A percentile compares a stretch with the other conserved stretches of the same genome.
Conservation (phyloP, 2,797 vertebrate species). For the Botia kubotai region DNA sequence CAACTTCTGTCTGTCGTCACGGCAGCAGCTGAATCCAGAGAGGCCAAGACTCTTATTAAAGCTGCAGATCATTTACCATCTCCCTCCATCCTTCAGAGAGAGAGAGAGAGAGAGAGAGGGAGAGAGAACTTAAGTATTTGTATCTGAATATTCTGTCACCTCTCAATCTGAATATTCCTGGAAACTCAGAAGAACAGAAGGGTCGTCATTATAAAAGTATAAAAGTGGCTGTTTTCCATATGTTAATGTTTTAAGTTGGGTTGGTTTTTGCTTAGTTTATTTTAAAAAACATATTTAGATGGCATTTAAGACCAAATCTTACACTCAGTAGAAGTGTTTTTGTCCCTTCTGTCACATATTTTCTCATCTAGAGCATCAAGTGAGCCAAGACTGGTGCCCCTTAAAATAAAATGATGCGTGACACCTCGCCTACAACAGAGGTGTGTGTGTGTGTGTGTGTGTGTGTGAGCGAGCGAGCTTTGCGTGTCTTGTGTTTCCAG, state of each 20-base stretch:
- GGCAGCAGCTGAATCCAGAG: slow-evolving; percentile 95
- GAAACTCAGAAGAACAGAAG: too few species aligned
- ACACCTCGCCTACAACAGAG: slow-evolving; percentile 11
- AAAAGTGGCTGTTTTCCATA: too few species aligned
- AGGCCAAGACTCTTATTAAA: slow-evolving; percentile 97
- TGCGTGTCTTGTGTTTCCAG: slow-evolving; percentile 46
- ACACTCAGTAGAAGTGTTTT: neutral
- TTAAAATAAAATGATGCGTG: neutral
- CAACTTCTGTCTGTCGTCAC: slow-evolving; percentile 85
- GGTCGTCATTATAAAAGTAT: too few species aligned
- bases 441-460: slow-evolving; percentile 1
- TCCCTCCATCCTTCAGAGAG: slow-evolving; percentile 80
- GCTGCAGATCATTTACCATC: slow-evolving; percentile 94
- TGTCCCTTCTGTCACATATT: neutral
- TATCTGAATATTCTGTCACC: too few species aligned
- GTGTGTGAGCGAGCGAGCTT: slow-evolving; percentile 52
- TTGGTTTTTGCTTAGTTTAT: neutral
- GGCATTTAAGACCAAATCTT: neutral
- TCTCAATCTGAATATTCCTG: too few species aligned
- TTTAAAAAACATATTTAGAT: neutral
- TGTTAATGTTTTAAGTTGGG: too few species aligned
- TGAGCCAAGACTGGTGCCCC: neutral
- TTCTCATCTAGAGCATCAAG: neutral
- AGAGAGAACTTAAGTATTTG: too few species aligned
- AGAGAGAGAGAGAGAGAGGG: slow-evolving; percentile 71